phyloP scores from a whole-genome alignment of 2,797 vertebrate genomes.

The Urophycis tenuis region DNA sequence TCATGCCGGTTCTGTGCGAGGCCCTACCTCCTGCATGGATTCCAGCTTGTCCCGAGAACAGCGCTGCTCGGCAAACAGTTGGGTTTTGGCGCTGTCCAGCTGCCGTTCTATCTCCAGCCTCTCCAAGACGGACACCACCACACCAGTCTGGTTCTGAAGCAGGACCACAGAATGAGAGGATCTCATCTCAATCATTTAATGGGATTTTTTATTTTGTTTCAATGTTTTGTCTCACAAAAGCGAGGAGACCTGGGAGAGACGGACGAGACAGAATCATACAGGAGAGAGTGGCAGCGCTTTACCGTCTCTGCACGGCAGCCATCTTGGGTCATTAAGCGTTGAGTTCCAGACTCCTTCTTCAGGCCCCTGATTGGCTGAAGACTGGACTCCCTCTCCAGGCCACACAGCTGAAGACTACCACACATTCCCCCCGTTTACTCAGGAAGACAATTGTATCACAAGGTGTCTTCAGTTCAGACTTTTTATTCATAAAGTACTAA shows the following conservation, averaged over 20 bases:
- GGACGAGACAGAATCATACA: neutral
- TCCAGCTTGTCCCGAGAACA: constrained; percentile 57
- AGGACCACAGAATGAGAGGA: neutral
- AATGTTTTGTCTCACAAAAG: neutral
- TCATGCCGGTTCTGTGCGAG: neutral
- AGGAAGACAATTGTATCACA: neutral
- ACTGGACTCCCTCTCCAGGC: constrained; percentile 44
- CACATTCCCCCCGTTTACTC: constrained; percentile 15
- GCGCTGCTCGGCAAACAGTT: constrained; percentile 65
- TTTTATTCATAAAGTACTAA: neutral
- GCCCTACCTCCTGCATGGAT: constrained; percentile 61
- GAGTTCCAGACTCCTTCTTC: constrained; percentile 39
- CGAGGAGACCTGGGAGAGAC: neutral
- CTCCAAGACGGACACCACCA: constrained; percentile 58
- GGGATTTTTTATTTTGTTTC: neutral
- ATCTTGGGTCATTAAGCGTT: constrained; percentile 21
- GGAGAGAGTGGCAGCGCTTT: neutral
- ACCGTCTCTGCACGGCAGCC: constrained; percentile 34
- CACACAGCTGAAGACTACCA: constrained; percentile 56
- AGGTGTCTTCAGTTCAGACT: neutral
- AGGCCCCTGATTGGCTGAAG: constrained; percentile 43
- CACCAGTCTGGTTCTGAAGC: constrained; percentile 25
- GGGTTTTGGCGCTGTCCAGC: constrained; percentile 61
- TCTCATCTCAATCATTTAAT: neutral
- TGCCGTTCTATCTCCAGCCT: constrained; percentile 65